Evolutionary conservation across 2,113 vertebrate genomes (phyloP), one percentile per base, ranked within the genome.

Genomic region (Chamaetylas fuelleborni): DNA sequence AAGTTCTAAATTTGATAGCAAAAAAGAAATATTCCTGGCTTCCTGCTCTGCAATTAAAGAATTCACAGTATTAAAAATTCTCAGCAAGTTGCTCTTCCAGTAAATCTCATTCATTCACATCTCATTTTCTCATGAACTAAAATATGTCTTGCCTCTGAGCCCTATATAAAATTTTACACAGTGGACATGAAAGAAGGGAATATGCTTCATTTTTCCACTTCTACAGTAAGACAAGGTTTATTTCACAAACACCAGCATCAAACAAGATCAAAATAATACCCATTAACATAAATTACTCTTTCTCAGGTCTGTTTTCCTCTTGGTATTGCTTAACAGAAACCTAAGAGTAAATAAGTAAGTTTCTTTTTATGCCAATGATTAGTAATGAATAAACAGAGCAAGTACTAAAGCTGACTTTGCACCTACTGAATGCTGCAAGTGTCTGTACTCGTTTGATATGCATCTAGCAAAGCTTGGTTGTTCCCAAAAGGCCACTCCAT

Each of bases 351-450:
- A 95, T 92, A 96, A 95, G 86, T 95, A 95, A 90, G 88, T 65
- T 51, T 88, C 81, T 81, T 96, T 95, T 92, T 92, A 94, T 14
- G 76, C 12, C 61, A 81, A 42, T 93, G 48, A 96, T 97, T 98
- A 98, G 97, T 96, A 97, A 94, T 97, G 96, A 98, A 98, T 97
- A 98, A 98, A 98, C 97, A 98, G 97, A 98, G 98, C 98, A 98
- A 98, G 98, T 98, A 98, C 97, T 98, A 98, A 98, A 99, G 99
- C 98, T 99, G 99, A 98, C 98, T 98, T 99, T 99, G 99, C 99
- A 99, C 99, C 99, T 99, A 99, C 99, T 99, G 99, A 99, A 99
- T 99, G 99, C 99, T 99, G 99, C 99, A 99, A 99, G 99, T 99
- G 99, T 99, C 99, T 99, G 99, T 99, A 99, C 98, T 99, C 99